phyloP scores from a whole-genome alignment of 1,140 invertebrate species.

The Ridgeia piscesae region DNA sequence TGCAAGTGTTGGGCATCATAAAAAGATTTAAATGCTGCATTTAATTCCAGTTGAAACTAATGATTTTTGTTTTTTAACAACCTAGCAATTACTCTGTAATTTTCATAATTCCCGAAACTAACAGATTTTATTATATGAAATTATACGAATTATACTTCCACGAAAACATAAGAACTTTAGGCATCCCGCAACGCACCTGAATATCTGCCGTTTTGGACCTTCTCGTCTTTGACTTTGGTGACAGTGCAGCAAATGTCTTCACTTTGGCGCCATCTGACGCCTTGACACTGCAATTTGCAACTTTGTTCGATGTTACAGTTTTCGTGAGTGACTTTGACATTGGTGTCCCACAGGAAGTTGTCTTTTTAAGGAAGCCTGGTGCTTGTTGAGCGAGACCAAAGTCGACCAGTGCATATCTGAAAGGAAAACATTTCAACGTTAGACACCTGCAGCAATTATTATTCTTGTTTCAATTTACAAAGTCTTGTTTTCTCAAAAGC shows the following conservation, averaged over 20 bases:
- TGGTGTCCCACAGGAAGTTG: not conserved
- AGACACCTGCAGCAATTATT: not conserved
- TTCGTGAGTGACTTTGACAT: not conserved
- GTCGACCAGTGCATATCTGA: slow-evolving; percentile 74
- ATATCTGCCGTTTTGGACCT: not conserved
- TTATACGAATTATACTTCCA: too few species aligned
- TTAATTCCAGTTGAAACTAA: too few species aligned
- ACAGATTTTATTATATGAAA: too few species aligned
- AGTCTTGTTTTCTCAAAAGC: too few species aligned
- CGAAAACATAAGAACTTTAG: too few species aligned
- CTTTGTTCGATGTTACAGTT: not conserved
- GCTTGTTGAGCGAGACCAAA: slow-evolving; percentile 75
- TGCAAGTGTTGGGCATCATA: too few species aligned
- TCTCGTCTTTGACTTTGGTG: not conserved
- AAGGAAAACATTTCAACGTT: slow-evolving; percentile 26
- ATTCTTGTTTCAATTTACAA: too few species aligned
- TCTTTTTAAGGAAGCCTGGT: slow-evolving; percentile 16
- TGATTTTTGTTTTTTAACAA: too few species aligned
- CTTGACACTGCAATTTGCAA: not conserved
- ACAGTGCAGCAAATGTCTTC: not conserved
- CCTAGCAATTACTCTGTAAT: too few species aligned
- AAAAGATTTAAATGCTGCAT: too few species aligned
- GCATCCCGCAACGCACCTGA: not conserved
- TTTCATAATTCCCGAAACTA: too few species aligned
- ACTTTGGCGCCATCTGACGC: not conserved